phyloP scores from a whole-genome alignment of 2,113 vertebrate species.

The Alosa alosa region DNA sequence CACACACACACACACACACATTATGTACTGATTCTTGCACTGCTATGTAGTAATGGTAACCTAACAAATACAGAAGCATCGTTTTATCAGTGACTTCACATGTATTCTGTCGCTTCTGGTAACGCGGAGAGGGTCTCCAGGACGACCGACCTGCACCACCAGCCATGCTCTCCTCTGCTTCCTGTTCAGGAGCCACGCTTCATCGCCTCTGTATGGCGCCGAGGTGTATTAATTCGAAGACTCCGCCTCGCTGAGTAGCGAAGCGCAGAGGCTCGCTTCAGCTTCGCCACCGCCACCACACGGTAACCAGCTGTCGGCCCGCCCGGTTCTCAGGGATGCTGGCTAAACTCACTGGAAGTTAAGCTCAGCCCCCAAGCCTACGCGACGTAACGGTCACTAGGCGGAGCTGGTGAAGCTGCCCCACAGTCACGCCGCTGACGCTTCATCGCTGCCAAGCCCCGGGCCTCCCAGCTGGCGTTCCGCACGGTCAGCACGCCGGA shows the following conservation, averaged over 20 bases:
- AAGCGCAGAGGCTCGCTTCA: constrained; percentile 95
- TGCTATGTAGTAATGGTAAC: constrained; percentile 95
- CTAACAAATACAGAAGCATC: too few species aligned
- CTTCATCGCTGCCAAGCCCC: too few species aligned
- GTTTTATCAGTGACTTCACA: too few species aligned
- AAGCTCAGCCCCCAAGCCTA: too few species aligned
- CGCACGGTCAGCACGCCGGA: constrained; percentile 85
- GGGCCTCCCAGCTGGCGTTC: constrained; percentile 84
- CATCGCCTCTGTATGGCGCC: constrained; percentile 92
- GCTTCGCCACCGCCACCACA: constrained; percentile 85
- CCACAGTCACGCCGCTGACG: constrained; percentile 88
- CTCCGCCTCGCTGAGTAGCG: constrained; percentile 90
- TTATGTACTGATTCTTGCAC: constrained; percentile 74
- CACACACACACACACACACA: too few species aligned
- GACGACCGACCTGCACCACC: too few species aligned
- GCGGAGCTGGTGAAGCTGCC: constrained; percentile 88
- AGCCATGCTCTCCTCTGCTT: too few species aligned
- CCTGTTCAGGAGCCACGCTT: constrained; percentile 85
- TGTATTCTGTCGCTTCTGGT: too few species aligned
- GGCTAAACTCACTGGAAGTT: too few species aligned
- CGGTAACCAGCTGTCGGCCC: constrained; percentile 84
- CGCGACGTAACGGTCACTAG: constrained; percentile 82
- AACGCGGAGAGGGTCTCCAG: too few species aligned
- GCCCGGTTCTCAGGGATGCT: constrained; percentile 88
- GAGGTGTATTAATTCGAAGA: constrained; percentile 89